A percentile compares a stretch with the other conserved stretches of the same genome.
These are phyloP conservation scores for Sweltsa coloradensis DNA, from an alignment of 1,140 invertebrate genomes.

Conservation along the genomic window DNA sequence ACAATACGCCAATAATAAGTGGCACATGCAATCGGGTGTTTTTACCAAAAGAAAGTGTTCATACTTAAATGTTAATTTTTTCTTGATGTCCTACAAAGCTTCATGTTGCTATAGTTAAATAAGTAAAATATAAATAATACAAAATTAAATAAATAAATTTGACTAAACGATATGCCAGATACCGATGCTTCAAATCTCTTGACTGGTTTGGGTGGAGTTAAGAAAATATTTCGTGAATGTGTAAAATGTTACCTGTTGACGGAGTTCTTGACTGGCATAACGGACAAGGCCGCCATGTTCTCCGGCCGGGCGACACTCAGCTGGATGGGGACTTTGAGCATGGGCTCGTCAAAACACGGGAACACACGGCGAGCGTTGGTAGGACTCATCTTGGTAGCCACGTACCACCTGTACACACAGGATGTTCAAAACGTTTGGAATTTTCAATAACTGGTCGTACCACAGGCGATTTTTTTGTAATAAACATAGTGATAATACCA, in stretches of 20 bases:
- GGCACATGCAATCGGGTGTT: too few species aligned
- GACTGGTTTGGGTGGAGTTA: too few species aligned
- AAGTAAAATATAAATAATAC: too few species aligned
- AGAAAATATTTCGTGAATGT: conserved; percentile 9
- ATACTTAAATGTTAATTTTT: too few species aligned
- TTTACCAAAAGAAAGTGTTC: too few species aligned
- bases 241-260: conserved; percentile 41
- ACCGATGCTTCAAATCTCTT: too few species aligned
- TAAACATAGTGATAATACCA: background rate
- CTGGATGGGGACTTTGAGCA: conserved; percentile 59
- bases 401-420: conserved; percentile 35
- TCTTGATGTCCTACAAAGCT: too few species aligned
- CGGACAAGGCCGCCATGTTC: conserved; percentile 45
- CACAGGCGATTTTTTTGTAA: background rate
- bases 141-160: too few species aligned
- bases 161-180: too few species aligned
- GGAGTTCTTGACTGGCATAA: conserved; percentile 41
- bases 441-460: background rate
- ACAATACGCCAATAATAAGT: too few species aligned
- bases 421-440: too few species aligned
- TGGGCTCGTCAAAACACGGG: conserved; percentile 88
- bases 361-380: conserved; percentile 74
- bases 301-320: conserved; percentile 47
- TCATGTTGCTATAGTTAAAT: too few species aligned
- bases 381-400: conserved; percentile 66